phyloP scores from a whole-genome alignment of 2,797 vertebrate genomes.

The Euphonia xanthogaster region DNA sequence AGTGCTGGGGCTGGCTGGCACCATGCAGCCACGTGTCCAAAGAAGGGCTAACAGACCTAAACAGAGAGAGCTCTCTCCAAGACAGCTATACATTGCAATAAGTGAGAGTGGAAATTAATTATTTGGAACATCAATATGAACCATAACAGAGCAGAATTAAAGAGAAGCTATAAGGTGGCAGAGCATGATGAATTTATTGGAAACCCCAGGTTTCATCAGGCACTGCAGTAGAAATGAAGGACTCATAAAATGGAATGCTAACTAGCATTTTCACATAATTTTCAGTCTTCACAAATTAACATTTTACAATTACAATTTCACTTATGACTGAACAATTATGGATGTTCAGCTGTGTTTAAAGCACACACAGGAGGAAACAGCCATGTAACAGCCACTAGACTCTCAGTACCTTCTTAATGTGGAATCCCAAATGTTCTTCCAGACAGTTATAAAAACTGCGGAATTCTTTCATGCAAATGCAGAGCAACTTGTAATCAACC shows the following conservation, averaged over 20 bases:
- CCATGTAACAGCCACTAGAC: neutral
- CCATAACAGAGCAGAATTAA: neutral
- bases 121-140: neutral
- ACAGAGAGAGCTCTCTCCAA: neutral
- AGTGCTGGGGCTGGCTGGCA: neutral
- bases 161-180: neutral
- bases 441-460: neutral
- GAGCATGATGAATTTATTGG: neutral
- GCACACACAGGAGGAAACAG: neutral
- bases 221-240: neutral
- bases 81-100: neutral
- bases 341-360: neutral
- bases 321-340: neutral
- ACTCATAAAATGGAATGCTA: neutral
- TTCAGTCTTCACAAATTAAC: neutral
- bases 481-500: neutral
- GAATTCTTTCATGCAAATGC: neutral
- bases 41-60: neutral
- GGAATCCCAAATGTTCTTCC: neutral
- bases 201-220: neutral
- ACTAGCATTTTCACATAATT: neutral
- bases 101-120: neutral
- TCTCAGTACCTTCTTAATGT: neutral
- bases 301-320: neutral
- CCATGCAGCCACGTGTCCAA: fast-evolving